Conservation (phyloP, 2,888 invertebrate genomes). For the Dryococelus australis region DNA sequence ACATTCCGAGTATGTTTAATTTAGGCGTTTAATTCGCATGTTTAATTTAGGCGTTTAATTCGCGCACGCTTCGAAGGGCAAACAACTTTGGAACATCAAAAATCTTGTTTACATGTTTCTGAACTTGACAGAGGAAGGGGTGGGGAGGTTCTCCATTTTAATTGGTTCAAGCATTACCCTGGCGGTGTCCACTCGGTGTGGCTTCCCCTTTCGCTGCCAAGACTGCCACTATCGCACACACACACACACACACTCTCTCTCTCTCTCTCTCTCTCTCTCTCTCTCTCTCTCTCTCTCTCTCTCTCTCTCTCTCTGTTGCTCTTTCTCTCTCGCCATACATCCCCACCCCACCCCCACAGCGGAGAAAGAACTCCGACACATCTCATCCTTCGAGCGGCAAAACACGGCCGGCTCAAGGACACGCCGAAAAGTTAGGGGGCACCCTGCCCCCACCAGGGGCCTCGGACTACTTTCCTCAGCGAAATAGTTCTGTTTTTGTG, state of each 20-base stretch:
- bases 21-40: too few relatives aligned
- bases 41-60: too few relatives aligned
- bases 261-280: neutral
- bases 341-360: too few relatives aligned
- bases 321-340: neutral
- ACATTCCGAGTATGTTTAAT: too few relatives aligned
- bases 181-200: neutral
- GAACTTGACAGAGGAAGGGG: too few relatives aligned
- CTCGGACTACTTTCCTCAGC: conserved; percentile 41
- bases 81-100: neutral
- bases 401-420: conserved; percentile 36
- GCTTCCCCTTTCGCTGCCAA: neutral
- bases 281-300: neutral
- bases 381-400: neutral
- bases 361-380: neutral
- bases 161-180: neutral
- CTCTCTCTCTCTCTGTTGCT: neutral
- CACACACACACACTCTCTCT: too few relatives aligned
- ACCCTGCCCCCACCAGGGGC: neutral
- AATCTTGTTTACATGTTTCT: neutral
- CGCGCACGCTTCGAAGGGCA: too few relatives aligned
- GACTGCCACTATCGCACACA: neutral
- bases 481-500: conserved; percentile 41
- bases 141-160: neutral
- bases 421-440: conserved; percentile 22